phyloP scores from a whole-genome alignment of 2,888 invertebrate species.

The Melieria omissa region DNA sequence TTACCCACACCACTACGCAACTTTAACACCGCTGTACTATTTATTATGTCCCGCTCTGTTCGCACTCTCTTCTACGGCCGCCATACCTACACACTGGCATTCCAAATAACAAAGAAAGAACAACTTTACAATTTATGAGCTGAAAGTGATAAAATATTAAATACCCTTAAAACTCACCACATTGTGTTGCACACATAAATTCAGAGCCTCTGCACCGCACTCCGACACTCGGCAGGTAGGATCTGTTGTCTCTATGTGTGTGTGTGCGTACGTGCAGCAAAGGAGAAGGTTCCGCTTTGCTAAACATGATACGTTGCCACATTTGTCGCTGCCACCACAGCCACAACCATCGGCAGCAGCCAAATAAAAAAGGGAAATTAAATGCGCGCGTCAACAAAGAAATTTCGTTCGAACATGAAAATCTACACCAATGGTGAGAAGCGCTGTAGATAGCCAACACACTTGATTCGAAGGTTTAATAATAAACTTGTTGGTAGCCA shows the following conservation, averaged over 20 bases:
- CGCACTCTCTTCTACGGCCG: too few species aligned
- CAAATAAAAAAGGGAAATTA: slow-evolving; percentile 18
- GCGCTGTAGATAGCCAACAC: slow-evolving; percentile 16
- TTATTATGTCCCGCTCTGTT: too few species aligned
- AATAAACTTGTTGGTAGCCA: slow-evolving; percentile 2
- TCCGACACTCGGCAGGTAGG: background rate
- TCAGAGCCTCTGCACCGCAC: slow-evolving; percentile 3
- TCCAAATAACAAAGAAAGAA: background rate
- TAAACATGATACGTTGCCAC: slow-evolving; percentile 27
- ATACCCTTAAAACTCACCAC: slow-evolving; percentile 26
- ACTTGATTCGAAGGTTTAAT: slow-evolving; percentile 22
- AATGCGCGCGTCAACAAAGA: slow-evolving; percentile 27
- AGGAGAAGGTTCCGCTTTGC: slow-evolving; percentile 23
- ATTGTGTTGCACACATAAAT: slow-evolving; percentile 26
- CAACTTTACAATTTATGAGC: slow-evolving; percentile 25
- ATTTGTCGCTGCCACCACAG: background rate
- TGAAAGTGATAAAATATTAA: slow-evolving; percentile 29
- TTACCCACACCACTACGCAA: too few species aligned
- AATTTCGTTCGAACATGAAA: slow-evolving; percentile 28
- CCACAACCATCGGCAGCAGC: background rate
- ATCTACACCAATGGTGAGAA: slow-evolving; percentile 20
- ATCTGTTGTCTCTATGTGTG: slow-evolving; percentile 13
- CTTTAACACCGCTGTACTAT: too few species aligned
- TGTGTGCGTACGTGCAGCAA: slow-evolving; percentile 25
- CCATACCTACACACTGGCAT: too few species aligned